phyloP scores from a whole-genome alignment of 1,140 invertebrate genomes.

The Hylyphantes graminicola region DNA sequence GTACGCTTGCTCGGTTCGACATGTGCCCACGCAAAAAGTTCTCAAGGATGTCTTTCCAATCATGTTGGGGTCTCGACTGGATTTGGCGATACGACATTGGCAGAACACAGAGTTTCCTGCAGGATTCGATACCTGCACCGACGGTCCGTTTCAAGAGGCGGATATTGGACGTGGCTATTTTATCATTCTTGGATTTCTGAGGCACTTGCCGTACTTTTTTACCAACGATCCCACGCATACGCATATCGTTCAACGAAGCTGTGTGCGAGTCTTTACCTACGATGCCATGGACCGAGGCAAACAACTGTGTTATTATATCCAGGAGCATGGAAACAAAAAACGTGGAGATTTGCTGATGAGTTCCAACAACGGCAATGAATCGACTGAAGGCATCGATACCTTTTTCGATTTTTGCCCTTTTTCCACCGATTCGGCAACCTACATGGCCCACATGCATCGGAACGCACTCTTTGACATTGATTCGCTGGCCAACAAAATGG shows the following conservation, averaged over 20 bases:
- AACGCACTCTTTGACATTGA: constrained; percentile 9
- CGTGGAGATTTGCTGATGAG: neutral
- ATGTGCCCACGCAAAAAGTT: neutral
- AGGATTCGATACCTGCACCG: neutral
- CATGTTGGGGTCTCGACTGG: constrained; percentile 1
- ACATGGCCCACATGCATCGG: constrained; percentile 10
- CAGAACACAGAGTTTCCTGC: neutral
- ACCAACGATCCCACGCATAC: constrained; percentile 30
- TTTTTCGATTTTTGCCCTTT: constrained; percentile 24
- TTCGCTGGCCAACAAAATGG: constrained; percentile 13
- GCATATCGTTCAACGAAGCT: constrained; percentile 6
- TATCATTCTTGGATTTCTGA: constrained; percentile 1
- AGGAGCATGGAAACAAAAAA: neutral
- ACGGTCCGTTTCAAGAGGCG: neutral
- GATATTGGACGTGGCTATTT: constrained; percentile 17
- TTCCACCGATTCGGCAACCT: neutral
- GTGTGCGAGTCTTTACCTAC: constrained; percentile 10
- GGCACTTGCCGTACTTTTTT: constrained; percentile 12
- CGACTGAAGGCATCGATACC: neutral
- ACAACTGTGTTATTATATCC: constrained; percentile 20
- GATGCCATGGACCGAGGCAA: constrained; percentile 5
- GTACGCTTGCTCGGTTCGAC: neutral
- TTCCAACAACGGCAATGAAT: neutral
- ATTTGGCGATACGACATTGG: constrained; percentile 3
- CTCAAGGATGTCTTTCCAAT: neutral